Evolutionary conservation across 2,113 vertebrate genomes (phyloP).

Genomic region (Stigmatopora argus): DNA sequence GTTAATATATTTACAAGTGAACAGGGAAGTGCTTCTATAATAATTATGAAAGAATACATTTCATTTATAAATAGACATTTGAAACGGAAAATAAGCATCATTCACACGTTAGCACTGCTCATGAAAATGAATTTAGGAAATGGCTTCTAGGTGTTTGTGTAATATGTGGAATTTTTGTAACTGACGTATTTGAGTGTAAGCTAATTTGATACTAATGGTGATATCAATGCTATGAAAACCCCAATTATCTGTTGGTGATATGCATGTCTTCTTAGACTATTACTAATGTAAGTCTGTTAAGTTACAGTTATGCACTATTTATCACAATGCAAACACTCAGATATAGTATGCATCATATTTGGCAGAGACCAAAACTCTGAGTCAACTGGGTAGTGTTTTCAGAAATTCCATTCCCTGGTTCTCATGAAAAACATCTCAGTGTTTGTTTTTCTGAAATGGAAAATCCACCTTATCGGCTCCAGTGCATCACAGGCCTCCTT

Average conservation of each 20-base stretch:
- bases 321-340: constrained; percentile 18
- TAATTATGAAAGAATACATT: neutral
- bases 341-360: constrained; percentile 12
- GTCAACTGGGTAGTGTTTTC: constrained; percentile 25
- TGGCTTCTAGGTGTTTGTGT: neutral
- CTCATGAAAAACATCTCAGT: constrained; percentile 29
- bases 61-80: neutral
- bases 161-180: neutral
- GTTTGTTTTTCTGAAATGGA: constrained; percentile 53
- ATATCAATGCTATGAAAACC: neutral
- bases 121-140: neutral
- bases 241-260: neutral
- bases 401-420: constrained; percentile 41
- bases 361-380: constrained; percentile 32
- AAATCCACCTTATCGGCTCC: constrained; percentile 40
- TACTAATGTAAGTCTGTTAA: constrained; percentile 6
- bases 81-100: neutral
- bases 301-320: constrained; percentile 19
- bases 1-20: neutral
- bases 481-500: constrained; percentile 12
- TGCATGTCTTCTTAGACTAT: neutral
- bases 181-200: neutral
- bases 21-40: neutral
- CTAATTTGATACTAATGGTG: neutral
- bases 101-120: neutral